Conservation (phyloP, 2,113 vertebrate genomes). For the Dipodomys stephensi region DNA sequence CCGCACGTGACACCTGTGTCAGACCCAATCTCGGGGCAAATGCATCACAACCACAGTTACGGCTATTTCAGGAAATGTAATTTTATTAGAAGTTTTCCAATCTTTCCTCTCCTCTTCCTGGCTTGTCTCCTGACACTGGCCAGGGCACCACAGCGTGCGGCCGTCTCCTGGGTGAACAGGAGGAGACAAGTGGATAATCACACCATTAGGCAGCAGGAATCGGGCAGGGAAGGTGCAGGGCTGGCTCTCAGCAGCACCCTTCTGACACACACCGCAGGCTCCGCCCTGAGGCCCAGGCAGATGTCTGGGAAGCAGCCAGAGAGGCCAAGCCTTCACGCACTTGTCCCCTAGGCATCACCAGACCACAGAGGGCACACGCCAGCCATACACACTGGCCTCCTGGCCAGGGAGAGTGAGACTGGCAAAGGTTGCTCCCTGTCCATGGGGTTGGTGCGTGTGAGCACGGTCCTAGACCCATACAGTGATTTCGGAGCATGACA, state of each 20-base stretch:
- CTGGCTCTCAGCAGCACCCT: no score
- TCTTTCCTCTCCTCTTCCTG: conserved; percentile 14
- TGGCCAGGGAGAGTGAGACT: accelerated
- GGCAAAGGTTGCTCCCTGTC: no score
- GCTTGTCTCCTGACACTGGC: neutral
- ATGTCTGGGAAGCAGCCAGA: no score
- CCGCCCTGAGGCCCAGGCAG: neutral
- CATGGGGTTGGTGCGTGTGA: neutral
- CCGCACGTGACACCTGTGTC: neutral
- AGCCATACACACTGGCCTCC: accelerated
- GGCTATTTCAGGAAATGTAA: conserved; percentile 5
- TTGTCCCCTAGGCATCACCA: neutral
- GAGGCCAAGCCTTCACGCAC: no score
- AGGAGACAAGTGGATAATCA: neutral
- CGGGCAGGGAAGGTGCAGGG: neutral
- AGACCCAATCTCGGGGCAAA: neutral
- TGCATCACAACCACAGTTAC: neutral
- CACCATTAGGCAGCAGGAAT: accelerated
- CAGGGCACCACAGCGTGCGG: accelerated
- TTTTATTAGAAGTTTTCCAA: neutral
- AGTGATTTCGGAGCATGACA: neutral
- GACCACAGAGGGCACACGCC: neutral
- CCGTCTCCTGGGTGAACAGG: neutral
- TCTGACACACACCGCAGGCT: neutral
- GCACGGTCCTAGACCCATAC: accelerated